Evolutionary conservation across 1,140 invertebrate species (phyloP), one percentile per base, ranked within the genome.

Genomic region (Hylaeus anthracinus): DNA sequence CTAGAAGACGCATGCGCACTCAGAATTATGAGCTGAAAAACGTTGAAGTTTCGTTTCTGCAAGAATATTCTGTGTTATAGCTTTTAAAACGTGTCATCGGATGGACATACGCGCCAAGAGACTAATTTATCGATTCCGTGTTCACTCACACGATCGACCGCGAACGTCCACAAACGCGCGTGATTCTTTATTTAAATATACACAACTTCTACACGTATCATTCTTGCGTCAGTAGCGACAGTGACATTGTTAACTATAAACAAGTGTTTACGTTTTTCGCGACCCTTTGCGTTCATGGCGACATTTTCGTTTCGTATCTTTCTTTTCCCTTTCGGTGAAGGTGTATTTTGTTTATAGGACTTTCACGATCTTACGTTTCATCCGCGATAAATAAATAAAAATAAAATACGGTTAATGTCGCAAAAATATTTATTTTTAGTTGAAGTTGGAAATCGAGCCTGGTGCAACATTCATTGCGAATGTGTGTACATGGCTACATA

Each of bases 61-160:
- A 26, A 26, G 26, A 26, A 26, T 26, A 26, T 26, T 26, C 26
- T 26, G 26, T 26, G 56, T 43, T 51, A 70, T 45, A 14, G 63
- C 26, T 66, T 60, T 65, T 43, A 43, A 61, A 65, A 76, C 15
- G 69, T 67, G 75, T 80, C 60, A 69, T 60, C 64, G 73, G 63
- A 43, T 61, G 64, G 72, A 63, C 67, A 74, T 72, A 63, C 71
- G 74, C 12, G 73, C 14, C 10, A 51, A 69, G 37, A 51, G 15
- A 55, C 48, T 71, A 76, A 85, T 85, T 85, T 85, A 86, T 86
- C 79, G 84, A 86, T 86, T 71, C 26, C 73, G 58, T 61, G 79
- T 81, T 72, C 70, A 55, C 67, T 72, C 74, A 70, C 58, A 74
- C 26, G 61, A 60, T 53, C 41, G 55, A 72, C 43, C 41, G n/a